Evolutionary conservation across 2,888 invertebrate genomes (phyloP), one percentile per base, ranked within the genome.

Genomic region (Notocelia uddmanniana): DNA sequence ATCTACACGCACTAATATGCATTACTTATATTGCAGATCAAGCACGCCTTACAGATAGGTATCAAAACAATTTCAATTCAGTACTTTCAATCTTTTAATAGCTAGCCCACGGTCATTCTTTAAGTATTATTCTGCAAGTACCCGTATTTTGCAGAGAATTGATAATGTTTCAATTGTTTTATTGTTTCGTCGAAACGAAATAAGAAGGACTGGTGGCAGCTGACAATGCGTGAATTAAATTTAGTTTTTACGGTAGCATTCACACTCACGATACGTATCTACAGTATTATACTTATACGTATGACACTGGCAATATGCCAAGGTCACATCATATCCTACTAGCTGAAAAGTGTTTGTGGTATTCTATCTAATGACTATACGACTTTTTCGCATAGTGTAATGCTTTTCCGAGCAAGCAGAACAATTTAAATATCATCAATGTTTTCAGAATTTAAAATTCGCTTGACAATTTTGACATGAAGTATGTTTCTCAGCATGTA

Each of bases 381-480:
- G 18, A 13, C 54, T 5, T 54, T 64, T 52, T 64, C 5, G 34
- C 13, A 34, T 37, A 10, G 52, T 21, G 1, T 5, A 15, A 2
- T 0, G 9, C n/a, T 79, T 78, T 73, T 68, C 74, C 76, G 59
- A 74, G 64, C 74, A n/a, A 31, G 52, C 26, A 23, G 58, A 78
- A 78, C 73, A 69, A 75, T 80, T 67, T 70, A 69, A 79, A 78
- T 80, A 76, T 78, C 79, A 76, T 73, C 21, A 70, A 68, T 63
- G 68, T 69, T 52, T 54, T 52, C 21, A 64, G 74, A 81, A 75
- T 60, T 63, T 45, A 19, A 31, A 13, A 58, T 48, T 59, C 59
- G 45, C 23, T 59, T 21, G 31, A 70, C 26, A 70, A 18, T 50
- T 63, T 63, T 63, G 31, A 34, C 63, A 50, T 41, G 41, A 45